Percentiles rank a stretch among this genome's conserved stretches.
phyloP scores from a whole-genome alignment of 2,888 invertebrate species.

The Omphaloscelis lunosa region DNA sequence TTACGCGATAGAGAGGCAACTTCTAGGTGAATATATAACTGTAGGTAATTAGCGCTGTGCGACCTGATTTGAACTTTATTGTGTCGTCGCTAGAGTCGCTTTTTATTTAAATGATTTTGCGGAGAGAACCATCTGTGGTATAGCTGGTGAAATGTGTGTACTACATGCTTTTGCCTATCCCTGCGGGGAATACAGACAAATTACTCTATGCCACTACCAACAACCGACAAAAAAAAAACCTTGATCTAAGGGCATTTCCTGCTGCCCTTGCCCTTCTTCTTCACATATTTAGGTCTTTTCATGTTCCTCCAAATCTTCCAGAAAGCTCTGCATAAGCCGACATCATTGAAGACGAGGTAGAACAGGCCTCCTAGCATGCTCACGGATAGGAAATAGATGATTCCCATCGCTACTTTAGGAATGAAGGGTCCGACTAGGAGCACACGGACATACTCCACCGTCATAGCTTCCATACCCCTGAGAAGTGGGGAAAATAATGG shows the following conservation, averaged over 20 bases:
- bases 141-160: not conserved
- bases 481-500: slow-evolving; percentile 56
- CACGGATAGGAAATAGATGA: slow-evolving; percentile 92
- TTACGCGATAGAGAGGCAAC: no score
- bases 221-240: slow-evolving; percentile 42
- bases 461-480: slow-evolving; percentile 96
- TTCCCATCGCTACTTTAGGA: slow-evolving; percentile 92
- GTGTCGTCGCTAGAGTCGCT: no score
- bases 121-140: no score
- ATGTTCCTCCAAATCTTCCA: slow-evolving; percentile 93
- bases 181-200: slow-evolving; percentile 10
- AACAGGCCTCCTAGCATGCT: slow-evolving; percentile 94
- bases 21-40: no score
- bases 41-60: no score
- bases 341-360: slow-evolving; percentile 94
- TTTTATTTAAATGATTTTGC: no score
- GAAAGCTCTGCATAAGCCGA: slow-evolving; percentile 93
- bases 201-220: slow-evolving; percentile 26
- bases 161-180: slow-evolving; percentile 27
- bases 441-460: slow-evolving; percentile 94
- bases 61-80: no score
- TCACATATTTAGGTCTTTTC: slow-evolving; percentile 69
- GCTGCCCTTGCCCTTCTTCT: slow-evolving; percentile 6
- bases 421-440: slow-evolving; percentile 92
- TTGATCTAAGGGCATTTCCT: slow-evolving; percentile 32